These are phyloP conservation scores for Callopanchax toddi DNA, from an alignment of 2,113 vertebrate genomes.

Conservation along the genomic window DNA sequence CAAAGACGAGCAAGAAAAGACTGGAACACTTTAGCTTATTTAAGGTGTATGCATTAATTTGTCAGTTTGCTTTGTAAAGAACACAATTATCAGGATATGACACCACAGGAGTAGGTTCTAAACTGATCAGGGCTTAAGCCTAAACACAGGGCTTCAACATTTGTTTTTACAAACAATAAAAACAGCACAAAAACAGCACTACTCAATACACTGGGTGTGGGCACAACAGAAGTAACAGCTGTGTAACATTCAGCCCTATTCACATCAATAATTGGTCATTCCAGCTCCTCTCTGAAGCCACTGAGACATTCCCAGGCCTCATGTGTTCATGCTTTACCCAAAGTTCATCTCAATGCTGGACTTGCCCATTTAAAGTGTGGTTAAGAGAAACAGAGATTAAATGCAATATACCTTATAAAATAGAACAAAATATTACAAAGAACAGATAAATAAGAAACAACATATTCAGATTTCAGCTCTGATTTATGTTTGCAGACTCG, in stretches of 20 bases:
- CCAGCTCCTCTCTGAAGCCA: neutral
- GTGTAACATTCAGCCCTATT: neutral
- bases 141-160: no score
- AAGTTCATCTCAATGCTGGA: neutral
- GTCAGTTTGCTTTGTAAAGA: neutral
- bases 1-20: neutral
- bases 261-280: neutral
- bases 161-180: neutral
- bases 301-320: neutral
- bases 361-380: neutral
- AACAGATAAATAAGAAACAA: no score
- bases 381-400: no score
- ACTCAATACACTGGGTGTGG: neutral
- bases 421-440: no score
- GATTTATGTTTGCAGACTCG: neutral
- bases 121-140: no score
- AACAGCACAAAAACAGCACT: neutral
- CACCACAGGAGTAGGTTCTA: neutral
- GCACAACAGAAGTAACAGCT: slow-evolving; percentile 30
- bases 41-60: no score
- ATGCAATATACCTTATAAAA: no score
- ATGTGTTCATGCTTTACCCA: no score
- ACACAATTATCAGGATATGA: neutral
- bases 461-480: neutral
- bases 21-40: no score